phyloP scores from a whole-genome alignment of 2,888 invertebrate species.

The Torymus aiolomorphi region DNA sequence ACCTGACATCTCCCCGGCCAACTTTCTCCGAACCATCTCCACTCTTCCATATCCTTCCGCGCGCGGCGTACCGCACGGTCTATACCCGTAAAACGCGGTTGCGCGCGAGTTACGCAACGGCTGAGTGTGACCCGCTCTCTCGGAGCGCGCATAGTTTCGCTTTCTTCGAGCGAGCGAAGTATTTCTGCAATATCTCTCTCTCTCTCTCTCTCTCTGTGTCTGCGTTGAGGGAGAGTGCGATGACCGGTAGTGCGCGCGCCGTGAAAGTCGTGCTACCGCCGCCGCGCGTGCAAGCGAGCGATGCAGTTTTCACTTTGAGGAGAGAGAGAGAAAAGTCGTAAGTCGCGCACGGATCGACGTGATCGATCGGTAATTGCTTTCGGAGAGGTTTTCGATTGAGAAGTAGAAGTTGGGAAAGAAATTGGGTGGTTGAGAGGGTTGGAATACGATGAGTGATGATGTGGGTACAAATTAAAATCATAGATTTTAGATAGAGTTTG shows the following conservation, averaged over 20 bases:
- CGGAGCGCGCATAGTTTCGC: slow-evolving; percentile 61
- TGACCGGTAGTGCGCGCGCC: neutral
- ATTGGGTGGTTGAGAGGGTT: too few species aligned
- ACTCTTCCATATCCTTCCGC: too few species aligned
- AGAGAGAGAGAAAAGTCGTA: neutral
- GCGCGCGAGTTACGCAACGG: slow-evolving; percentile 50
- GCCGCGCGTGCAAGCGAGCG: neutral
- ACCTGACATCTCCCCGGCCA: too few species aligned
- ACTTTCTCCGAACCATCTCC: too few species aligned
- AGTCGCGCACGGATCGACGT: too few species aligned
- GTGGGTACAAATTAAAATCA: too few species aligned
- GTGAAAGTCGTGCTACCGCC: slow-evolving; percentile 57
- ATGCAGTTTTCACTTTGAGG: slow-evolving; percentile 56
- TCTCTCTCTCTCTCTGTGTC: too few species aligned
- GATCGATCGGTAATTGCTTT: too few species aligned
- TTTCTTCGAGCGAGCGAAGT: slow-evolving; percentile 59
- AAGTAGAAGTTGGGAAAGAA: too few species aligned
- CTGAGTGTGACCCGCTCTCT: slow-evolving; percentile 26
- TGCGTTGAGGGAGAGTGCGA: neutral
- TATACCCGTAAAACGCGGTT: slow-evolving; percentile 11
- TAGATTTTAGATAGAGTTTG: too few species aligned
- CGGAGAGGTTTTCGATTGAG: too few species aligned
- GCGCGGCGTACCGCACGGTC: neutral
- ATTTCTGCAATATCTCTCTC: slow-evolving; percentile 45
- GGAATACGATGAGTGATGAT: too few species aligned